Base-by-base conservation (phyloP, 2,797 vertebrate genomes). In the Merluccius polli region DNA sequence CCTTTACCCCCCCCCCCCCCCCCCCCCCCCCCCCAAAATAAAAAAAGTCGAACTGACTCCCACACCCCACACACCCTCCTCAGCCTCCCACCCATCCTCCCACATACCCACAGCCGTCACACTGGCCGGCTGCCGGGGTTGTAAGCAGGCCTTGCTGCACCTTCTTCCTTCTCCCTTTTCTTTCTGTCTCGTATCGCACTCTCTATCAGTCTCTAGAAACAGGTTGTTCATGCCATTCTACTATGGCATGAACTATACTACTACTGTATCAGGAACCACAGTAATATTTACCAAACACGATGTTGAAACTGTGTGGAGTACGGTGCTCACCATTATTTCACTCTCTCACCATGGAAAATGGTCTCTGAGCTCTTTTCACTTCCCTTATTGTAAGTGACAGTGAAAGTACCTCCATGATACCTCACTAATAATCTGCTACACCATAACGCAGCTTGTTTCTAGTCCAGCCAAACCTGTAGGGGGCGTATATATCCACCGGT, bases 101-200 rank as follows among this genome's bases (percentile, higher is more conserved):
- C 65, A 31, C 65, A 13, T 13, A 13, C 44, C 27, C 65, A 68
- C 24, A 59, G 52, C n/a, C 67, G 77, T 71, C 78, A 36, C 68
- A n/a, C n/a, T n/a, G n/a, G 9, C n/a, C 33, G 68, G 48, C 63
- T 73, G 75, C 78, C 77, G 83, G 69, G 18, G 31, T 74, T 72
- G 71, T 74, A 1, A n/a, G 70, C 44, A 65, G 21, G 21, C 52
- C 68, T 78, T 75, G 72, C 27, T 76, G n/a, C 65, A 79, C 75
- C 72, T 65, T 7, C 78, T 77, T 67, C 77, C 32, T 59, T 35
- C 29, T 24, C 38, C 21, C 30, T 31, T 24, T 24, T 52, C 8
- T 10, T 21, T 24, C 30, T 18, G n/a, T 59, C 24, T 33, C 30
- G 5, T 35, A 16, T 63, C 72, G 1, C 10, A 2, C 21, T 52